Percentiles rank a stretch among this genome's conserved stretches.
Evolutionary conservation across 2,888 invertebrate species (phyloP).

Genomic region (Perizoma affinitatum): DNA sequence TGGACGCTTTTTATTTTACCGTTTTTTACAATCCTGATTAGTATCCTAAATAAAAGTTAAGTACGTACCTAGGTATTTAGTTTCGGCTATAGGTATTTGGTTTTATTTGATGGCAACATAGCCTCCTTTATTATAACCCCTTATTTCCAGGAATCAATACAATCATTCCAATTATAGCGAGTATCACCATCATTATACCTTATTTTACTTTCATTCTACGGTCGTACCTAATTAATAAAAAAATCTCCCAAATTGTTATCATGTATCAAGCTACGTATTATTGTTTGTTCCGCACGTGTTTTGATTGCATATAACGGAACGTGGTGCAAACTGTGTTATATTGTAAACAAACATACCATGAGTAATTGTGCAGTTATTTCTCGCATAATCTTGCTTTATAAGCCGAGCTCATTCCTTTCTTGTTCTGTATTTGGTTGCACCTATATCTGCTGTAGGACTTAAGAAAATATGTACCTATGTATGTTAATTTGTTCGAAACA

Average conservation of each 20-base stretch:
- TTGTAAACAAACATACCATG: slow-evolving; percentile 59
- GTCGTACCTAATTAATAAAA: slow-evolving; percentile 15
- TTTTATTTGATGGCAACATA: too few relatives aligned
- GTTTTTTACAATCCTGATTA: too few relatives aligned
- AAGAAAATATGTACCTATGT: slow-evolving; percentile 38
- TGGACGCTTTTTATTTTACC: too few relatives aligned
- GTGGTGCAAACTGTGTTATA: slow-evolving; percentile 53
- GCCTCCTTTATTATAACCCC: too few relatives aligned
- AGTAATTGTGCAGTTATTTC: slow-evolving; percentile 55
- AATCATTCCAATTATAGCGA: too few relatives aligned
- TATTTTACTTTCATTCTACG: not conserved
- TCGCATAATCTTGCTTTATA: slow-evolving; percentile 51
- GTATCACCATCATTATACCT: too few relatives aligned
- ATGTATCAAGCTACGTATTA: slow-evolving; percentile 10
- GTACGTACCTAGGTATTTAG: too few relatives aligned
- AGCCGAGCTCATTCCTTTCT: slow-evolving; percentile 47
- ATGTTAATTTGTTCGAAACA: slow-evolving; percentile 11
- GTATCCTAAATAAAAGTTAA: too few relatives aligned
- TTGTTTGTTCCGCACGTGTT: slow-evolving; percentile 45
- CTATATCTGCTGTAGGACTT: slow-evolving; percentile 26
- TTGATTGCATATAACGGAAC: slow-evolving; percentile 50
- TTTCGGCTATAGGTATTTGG: too few relatives aligned
- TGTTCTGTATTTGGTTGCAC: slow-evolving; percentile 51
- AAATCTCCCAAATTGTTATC: slow-evolving; percentile 40
- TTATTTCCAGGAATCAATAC: too few relatives aligned